Evolutionary conservation across 2,113 vertebrate species (phyloP).

Genomic region (Lethenteron camtschaticum): DNA sequence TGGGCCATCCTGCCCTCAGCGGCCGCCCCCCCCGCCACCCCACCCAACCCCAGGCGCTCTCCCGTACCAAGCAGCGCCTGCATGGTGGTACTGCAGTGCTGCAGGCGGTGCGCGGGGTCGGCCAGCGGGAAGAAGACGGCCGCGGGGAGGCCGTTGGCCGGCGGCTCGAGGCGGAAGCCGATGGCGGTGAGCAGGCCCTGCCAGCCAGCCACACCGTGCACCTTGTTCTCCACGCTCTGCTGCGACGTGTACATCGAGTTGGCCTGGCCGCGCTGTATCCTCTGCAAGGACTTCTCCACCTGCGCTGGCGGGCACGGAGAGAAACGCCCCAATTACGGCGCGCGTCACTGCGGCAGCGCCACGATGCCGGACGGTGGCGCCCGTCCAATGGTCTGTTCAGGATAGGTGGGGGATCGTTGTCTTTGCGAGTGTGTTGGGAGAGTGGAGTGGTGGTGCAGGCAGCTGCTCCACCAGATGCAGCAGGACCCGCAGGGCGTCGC

Average conservation of each 20-base stretch:
- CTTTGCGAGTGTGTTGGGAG: too few species aligned
- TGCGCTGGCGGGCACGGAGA: slow-evolving; percentile 13
- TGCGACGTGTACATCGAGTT: slow-evolving; percentile 95
- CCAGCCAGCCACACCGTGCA: slow-evolving; percentile 71
- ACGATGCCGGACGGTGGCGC: neutral
- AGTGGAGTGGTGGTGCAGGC: neutral
- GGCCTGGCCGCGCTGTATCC: slow-evolving; percentile 78
- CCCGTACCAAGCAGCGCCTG: slow-evolving; percentile 60
- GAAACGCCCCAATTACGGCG: neutral
- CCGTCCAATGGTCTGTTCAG: neutral
- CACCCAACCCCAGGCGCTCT: neutral
- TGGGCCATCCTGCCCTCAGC: too few species aligned
- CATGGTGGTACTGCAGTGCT: slow-evolving; percentile 76
- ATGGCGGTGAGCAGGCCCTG: slow-evolving; percentile 69
- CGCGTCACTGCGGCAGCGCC: neutral
- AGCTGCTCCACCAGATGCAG: slow-evolving; percentile 45
- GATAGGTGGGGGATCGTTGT: neutral
- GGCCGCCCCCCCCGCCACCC: too few species aligned
- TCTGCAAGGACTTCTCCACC: slow-evolving; percentile 91
- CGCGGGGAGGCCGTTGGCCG: slow-evolving; percentile 46
- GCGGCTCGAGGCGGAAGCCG: slow-evolving; percentile 67
- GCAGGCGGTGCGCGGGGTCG: slow-evolving; percentile 62
- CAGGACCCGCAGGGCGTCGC: slow-evolving; percentile 64
- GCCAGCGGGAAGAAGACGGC: slow-evolving; percentile 81
- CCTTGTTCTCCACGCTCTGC: slow-evolving; percentile 90